Evolutionary conservation across 2,113 vertebrate genomes (phyloP).

Genomic region (Burhinus bistriatus): DNA sequence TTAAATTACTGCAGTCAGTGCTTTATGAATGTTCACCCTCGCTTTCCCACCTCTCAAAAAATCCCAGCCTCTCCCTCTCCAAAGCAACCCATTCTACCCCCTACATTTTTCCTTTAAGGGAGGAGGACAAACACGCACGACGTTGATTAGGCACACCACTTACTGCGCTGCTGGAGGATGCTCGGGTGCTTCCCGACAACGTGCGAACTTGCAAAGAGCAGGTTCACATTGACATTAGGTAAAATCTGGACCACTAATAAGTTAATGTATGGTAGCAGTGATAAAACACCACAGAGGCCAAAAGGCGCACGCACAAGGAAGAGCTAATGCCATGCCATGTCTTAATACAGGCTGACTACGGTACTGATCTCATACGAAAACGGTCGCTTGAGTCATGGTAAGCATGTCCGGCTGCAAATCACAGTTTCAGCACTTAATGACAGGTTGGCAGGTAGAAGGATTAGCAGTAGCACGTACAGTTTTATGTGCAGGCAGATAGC

Average conservation of each 20-base stretch:
- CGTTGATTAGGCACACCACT: background rate
- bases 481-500: background rate
- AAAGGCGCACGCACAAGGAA: background rate
- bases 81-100: background rate
- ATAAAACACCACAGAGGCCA: background rate
- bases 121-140: background rate
- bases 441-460: background rate
- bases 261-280: fast-evolving
- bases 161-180: background rate
- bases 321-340: background rate
- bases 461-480: background rate
- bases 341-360: too few relatives aligned
- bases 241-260: background rate
- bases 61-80: background rate
- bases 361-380: background rate
- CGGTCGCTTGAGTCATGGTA: fast-evolving
- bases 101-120: background rate
- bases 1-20: background rate
- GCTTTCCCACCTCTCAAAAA: background rate
- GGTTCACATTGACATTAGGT: background rate
- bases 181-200: background rate
- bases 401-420: background rate
- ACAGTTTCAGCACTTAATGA: background rate
- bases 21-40: background rate
- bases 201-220: background rate